Base-by-base conservation (phyloP, 1,140 invertebrate species). In the Piezodorus guildinii region DNA sequence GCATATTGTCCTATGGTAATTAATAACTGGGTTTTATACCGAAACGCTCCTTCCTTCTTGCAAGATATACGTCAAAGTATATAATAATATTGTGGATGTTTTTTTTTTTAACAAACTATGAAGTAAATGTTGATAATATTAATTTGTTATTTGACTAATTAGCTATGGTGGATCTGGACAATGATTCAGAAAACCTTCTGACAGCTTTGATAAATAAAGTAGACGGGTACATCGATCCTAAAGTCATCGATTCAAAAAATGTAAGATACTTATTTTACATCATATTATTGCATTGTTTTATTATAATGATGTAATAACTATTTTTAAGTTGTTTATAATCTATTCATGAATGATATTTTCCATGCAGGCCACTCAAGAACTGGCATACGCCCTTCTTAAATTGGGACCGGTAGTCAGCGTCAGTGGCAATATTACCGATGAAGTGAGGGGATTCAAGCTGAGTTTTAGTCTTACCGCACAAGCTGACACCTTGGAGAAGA, bases 171-270 rank as follows among this genome's bases (percentile, higher is more conserved):
- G 58, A 60, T 12, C 58, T 60, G n/a, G 58, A 44, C 17, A 60
- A 60, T 43, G 58, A 44, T 17, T 39, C 58, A 34, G 58, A 60
- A 60, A 30, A 60, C 34, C 58, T 60, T 60, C 15, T 60, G 17
- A 44, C 15, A 14, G 16, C 39, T 8, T 60, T 60, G 21, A 34
- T 60, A 17, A 44, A 43, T 10, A 60, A 34, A 39, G 30, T 60
- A 14, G 58, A 60, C n/a, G 43, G 16, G 10, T 15, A 34, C n/a
- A 39, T 60, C 21, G 58, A 60, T 43, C 58, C 58, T 17, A 60
- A 60, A 44, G 30, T 43, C 58, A 60, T 43, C 21, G 43, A 60
- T 17, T 60, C 58, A 39, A 34, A 60, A 43, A 34, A 60, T 60
- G 58, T 60, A 60, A 60, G 58, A 9, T n/a, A 34, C 1, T 60